Percentiles rank a stretch among this genome's conserved stretches.
Conservation (phyloP, 2,113 vertebrate species). For the Scolopax mira region DNA sequence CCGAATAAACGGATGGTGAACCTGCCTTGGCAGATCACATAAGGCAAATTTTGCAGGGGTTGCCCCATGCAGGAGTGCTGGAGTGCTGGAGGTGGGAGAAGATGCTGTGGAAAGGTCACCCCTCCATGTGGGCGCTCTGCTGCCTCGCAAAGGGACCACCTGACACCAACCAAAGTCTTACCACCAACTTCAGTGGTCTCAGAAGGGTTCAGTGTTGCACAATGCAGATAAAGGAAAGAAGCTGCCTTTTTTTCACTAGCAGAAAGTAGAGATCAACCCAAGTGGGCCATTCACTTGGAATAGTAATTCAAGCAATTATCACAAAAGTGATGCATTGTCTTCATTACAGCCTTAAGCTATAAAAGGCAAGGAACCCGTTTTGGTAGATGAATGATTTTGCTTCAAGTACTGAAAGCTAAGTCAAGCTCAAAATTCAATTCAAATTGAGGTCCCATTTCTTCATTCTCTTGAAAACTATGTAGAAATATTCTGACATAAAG, state of each 20-base stretch:
- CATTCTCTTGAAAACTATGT: conserved; percentile 6
- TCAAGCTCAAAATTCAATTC: conserved; percentile 60
- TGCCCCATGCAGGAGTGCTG: background rate
- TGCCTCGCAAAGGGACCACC: background rate
- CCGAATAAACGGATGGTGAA: background rate
- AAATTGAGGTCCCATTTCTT: background rate
- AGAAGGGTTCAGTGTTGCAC: background rate
- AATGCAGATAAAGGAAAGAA: conserved; percentile 46
- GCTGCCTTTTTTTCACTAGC: conserved; percentile 53
- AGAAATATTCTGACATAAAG: background rate
- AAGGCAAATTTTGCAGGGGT: background rate
- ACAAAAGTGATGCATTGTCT: conserved; percentile 77
- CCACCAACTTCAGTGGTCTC: background rate
- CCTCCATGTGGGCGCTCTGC: no score
- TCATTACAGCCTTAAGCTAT: conserved; percentile 75
- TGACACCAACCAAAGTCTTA: background rate
- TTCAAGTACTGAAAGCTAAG: conserved; percentile 72
- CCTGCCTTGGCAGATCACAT: accelerated
- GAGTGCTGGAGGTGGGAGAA: background rate
- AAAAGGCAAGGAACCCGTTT: conserved; percentile 72
- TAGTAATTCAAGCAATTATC: conserved; percentile 79
- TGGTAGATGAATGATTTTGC: conserved; percentile 69
- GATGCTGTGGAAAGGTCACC: background rate
- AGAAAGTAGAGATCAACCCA: conserved; percentile 65
- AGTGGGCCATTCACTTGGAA: conserved; percentile 70